Evolutionary conservation across 2,888 invertebrate genomes (phyloP), one percentile per base, ranked within the genome.

Genomic region (Frankliniella intonsa): DNA sequence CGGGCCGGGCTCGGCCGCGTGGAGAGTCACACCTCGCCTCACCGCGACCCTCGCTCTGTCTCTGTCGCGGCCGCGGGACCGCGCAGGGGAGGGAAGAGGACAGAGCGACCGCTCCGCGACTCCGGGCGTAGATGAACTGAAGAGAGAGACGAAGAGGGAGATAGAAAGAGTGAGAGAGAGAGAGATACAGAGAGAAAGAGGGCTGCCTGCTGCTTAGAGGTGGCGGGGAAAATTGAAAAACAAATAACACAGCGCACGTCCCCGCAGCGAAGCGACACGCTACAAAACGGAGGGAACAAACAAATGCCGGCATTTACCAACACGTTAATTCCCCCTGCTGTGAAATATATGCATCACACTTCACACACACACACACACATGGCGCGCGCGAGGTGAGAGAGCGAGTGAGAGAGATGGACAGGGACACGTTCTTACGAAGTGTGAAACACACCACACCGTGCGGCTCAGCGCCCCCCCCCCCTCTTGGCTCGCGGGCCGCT

Each of bases 241-340:
- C 69, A 25, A 76, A 76, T 76, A 76, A 76, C 25, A 22, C 69
- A 0, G 69, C 1, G 69, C 69, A 38, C 55, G 55, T 14, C 55
- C 17, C 14, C 17, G 69, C 69, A 22, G 69, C 69, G 69, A 22
- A 22, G 19, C 25, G 69, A 25, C 69, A 76, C 69, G 55, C 55
- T 55, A 55, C 55, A 55, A 38, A 38, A 38, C 55, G 14, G 55
- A 55, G 38, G 69, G 69, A 22, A 76, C 69, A 76, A 76, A 76
- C 69, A 76, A 76, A 76, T 76, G 69, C 69, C 69, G 22, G 69
- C 69, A 76, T 76, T 76, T 76, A 76, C 69, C 69, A 25, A 76
- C 69, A 76, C 69, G 69, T 76, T 76, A 76, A 76, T 76, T 76
- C 69, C 25, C 69, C 69, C 69, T 25, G 69, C 69, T 76, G 69